Evolutionary conservation across 2,888 invertebrate genomes (phyloP).

Genomic region (Herminia tarsipennalis): DNA sequence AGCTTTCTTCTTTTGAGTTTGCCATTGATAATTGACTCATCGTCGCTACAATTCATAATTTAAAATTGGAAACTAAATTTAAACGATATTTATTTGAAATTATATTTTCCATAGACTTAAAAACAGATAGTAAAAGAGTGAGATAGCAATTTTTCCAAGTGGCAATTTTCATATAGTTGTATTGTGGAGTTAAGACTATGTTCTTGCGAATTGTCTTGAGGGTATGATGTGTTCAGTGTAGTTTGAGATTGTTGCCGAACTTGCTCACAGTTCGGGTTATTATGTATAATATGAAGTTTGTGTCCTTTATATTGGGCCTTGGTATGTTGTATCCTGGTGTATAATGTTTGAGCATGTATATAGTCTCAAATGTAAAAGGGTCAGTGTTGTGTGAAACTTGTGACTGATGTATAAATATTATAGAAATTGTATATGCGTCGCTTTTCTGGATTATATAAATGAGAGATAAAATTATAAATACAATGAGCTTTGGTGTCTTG

Average conservation of each 20-base stretch:
- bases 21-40: too few species aligned
- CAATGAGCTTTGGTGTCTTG: slow-evolving; percentile 6
- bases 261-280: not conserved
- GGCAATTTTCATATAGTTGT: not conserved
- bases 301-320: slow-evolving; percentile 1
- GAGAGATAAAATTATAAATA: not conserved
- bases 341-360: not conserved
- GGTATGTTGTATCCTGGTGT: not conserved
- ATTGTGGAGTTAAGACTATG: not conserved
- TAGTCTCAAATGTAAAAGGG: not conserved
- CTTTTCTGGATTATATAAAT: not conserved
- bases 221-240: slow-evolving; percentile 15
- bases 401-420: slow-evolving; percentile 10
- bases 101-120: too few species aligned
- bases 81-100: too few species aligned
- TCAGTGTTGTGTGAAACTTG: not conserved
- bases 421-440: not conserved
- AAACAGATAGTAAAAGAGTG: too few species aligned
- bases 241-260: slow-evolving; percentile 2
- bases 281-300: slow-evolving; percentile 1
- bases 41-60: too few species aligned
- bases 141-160: not conserved
- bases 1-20: too few species aligned
- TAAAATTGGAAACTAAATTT: too few species aligned
- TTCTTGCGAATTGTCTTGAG: not conserved